These are phyloP conservation scores for Eupristina koningsbergeri DNA, from an alignment of 1,140 invertebrate species.

Conservation along the genomic window DNA sequence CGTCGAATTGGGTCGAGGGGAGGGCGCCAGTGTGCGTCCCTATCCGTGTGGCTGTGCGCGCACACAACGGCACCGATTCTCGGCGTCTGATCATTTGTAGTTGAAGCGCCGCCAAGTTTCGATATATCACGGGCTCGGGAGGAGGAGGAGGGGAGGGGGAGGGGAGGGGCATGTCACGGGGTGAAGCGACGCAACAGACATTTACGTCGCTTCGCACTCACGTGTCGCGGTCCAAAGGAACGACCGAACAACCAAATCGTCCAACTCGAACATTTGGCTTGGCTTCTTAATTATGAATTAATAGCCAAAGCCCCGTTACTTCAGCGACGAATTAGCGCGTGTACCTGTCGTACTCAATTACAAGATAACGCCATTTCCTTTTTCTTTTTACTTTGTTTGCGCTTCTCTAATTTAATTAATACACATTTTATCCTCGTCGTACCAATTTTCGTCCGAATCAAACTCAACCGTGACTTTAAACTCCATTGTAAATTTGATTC, in stretches of 20 bases:
- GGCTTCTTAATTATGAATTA: conserved; percentile 67
- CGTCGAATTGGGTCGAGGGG: conserved; percentile 59
- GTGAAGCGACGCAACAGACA: conserved; percentile 41
- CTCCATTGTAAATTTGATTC: too few species aligned
- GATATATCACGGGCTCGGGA: conserved; percentile 65
- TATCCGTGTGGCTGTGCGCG: conserved; percentile 44
- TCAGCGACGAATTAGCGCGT: background rate
- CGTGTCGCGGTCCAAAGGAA: background rate
- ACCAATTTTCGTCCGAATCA: too few species aligned
- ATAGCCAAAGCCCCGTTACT: conserved; percentile 54
- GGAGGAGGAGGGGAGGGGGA: conserved; percentile 58
- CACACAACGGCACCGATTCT: conserved; percentile 60
- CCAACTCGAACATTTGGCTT: background rate
- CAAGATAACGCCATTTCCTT: background rate
- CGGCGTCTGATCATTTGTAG: conserved; percentile 63
- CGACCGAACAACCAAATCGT: too few species aligned
- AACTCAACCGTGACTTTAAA: too few species aligned
- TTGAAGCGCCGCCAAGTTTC: conserved; percentile 68
- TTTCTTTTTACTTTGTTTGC: too few species aligned
- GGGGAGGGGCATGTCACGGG: conserved; percentile 60
- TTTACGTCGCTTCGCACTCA: too few species aligned
- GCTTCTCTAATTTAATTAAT: too few species aligned
- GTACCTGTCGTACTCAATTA: background rate
- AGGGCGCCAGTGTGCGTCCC: background rate
- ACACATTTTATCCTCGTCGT: background rate